Conservation (phyloP, 2,113 vertebrate species). For the Equus quagga region DNA sequence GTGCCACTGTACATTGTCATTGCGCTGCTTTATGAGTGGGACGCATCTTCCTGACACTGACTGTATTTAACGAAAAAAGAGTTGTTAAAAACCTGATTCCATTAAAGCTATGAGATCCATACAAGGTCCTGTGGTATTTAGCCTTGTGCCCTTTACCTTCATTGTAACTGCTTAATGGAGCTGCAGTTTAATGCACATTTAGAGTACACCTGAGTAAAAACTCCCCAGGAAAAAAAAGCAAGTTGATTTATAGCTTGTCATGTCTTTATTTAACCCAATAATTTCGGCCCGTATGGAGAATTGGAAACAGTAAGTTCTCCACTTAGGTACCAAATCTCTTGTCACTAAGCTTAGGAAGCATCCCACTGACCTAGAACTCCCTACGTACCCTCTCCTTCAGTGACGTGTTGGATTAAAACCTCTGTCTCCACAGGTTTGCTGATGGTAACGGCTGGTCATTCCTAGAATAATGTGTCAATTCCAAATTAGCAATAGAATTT, state of each 20-base stretch:
- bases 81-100: conserved; percentile 98
- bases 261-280: conserved; percentile 91
- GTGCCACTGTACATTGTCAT: conserved; percentile 99
- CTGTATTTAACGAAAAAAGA: conserved; percentile 99
- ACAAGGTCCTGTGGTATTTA: conserved; percentile 96
- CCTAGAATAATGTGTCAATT: conserved; percentile 73
- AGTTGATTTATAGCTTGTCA: conserved; percentile 90
- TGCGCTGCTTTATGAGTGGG: conserved; percentile 98
- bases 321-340: conserved; percentile 85
- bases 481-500: conserved; percentile 74
- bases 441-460: conserved; percentile 63
- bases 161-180: conserved; percentile 96
- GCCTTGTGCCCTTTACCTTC: conserved; percentile 94
- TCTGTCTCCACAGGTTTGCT: conserved; percentile 59
- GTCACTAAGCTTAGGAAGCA: conserved; percentile 74
- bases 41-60: conserved; percentile 97
- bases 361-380: conserved; percentile 20
- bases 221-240: conserved; percentile 82
- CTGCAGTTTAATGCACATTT: conserved; percentile 92
- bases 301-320: conserved; percentile 83
- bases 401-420: neutral
- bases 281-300: conserved; percentile 82
- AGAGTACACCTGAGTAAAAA: conserved; percentile 92
- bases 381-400: neutral
- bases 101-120: conserved; percentile 96